These are phyloP conservation scores for Xestoiulus laeticollis DNA, from an alignment of 2,888 invertebrate species.

Conservation along the genomic window DNA sequence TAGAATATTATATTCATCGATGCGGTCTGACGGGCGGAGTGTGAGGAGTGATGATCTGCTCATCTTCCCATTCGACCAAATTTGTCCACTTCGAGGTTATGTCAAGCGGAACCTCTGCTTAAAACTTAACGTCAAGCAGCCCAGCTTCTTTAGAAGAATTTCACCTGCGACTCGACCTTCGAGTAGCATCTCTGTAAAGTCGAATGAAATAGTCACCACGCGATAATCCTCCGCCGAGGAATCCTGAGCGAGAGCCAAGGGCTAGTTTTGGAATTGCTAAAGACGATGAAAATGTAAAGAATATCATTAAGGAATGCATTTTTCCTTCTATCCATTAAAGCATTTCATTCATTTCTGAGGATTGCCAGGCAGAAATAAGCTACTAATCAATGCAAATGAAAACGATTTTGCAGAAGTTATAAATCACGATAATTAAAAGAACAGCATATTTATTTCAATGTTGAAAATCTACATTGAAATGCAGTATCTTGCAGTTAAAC, in stretches of 20 bases:
- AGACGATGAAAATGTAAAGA: too few relatives aligned
- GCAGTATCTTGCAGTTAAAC: too few relatives aligned
- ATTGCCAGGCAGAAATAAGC: too few relatives aligned
- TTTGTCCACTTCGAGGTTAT: not conserved
- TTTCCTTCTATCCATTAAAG: too few relatives aligned
- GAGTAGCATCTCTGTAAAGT: not conserved
- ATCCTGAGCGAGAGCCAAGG: not conserved
- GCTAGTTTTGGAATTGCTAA: not conserved
- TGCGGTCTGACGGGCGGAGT: not conserved
- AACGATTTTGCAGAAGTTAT: too few relatives aligned
- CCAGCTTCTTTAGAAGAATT: not conserved
- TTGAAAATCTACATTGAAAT: too few relatives aligned
- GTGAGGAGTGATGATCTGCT: not conserved
- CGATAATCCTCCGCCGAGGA: not conserved
- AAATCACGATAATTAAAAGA: too few relatives aligned
- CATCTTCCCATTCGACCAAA: not conserved
- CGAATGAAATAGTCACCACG: not conserved
- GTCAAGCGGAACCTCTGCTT: not conserved
- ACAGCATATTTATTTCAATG: too few relatives aligned
- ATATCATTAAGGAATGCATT: too few relatives aligned
- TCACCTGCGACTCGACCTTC: not conserved
- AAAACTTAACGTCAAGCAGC: not conserved
- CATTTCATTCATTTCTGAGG: too few relatives aligned
- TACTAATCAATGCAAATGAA: too few relatives aligned
- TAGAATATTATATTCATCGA: not conserved